Evolutionary conservation across 2,888 invertebrate genomes (phyloP), one percentile per base, ranked within the genome.

Genomic region (Trachelus tabidus): DNA sequence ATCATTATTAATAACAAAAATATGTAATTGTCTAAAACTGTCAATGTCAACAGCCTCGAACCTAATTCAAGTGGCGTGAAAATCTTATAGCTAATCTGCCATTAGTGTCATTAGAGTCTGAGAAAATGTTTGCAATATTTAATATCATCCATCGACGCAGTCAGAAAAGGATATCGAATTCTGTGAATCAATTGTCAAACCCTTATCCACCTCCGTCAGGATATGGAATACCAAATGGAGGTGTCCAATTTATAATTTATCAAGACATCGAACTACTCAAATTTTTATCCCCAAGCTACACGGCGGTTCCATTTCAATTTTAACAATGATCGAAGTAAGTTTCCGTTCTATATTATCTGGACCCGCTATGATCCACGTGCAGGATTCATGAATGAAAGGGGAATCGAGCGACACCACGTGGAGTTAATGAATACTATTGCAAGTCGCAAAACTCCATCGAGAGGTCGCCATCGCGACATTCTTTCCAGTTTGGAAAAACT

Each of bases 401-500:
- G 31, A 34, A 71, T 71, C 33, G 30, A 71, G 34, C 15, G 71
- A 34, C 15, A 31, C 31, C 71, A 71, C 71, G 71, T 71, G 31
- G 71, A 12, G 71, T 71, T 71, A 33, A 56, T 23, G 56, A 56
- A 56, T 56, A 56, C 56, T 56, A 56, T 56, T 56, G 31, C 31
- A n/a, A 34, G 71, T 31, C 30, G 30, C 71, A 30, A 71, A 30
- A 71, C 11, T 30, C 30, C 40, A 40, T 12, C 15, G 40, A 40
- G 4, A 40, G 40, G 40, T 40, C 40, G 15, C 40, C 40, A 56
- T 23, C 1, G 56, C 23, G 23, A 56, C 56, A 23, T 56, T 56
- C 56, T 56, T 56, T 23, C 9, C 56, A 56, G 23, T 23, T 56
- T 56, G n/a, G 74, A 74, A 74, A 74, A 74, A 74, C 31, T 79